Conservation (phyloP, 2,113 vertebrate species). For the Polyodon spathula region DNA sequence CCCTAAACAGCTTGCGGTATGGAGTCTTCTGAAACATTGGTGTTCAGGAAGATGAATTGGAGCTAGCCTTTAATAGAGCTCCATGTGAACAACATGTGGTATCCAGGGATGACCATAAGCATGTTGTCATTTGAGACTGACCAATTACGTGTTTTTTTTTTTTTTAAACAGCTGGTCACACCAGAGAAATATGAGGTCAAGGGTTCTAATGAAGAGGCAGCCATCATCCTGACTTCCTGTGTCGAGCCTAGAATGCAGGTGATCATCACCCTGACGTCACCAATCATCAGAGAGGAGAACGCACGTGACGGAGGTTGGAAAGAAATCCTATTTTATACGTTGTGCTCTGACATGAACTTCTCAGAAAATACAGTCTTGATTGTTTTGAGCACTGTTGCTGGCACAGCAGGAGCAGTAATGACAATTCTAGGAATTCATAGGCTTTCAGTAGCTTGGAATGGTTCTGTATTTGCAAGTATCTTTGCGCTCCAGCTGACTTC, state of each 20-base stretch:
- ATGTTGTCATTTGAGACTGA: no score
- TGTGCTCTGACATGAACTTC: slow-evolving; percentile 40
- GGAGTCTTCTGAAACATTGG: slow-evolving; percentile 26
- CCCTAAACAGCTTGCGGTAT: slow-evolving; percentile 89
- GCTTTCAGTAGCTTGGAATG: no score
- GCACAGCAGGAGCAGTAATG: slow-evolving; percentile 34
- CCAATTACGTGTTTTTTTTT: no score
- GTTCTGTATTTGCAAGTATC: no score
- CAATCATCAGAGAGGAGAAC: slow-evolving; percentile 87
- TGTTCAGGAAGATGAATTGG: slow-evolving; percentile 12
- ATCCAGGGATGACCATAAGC: no score
- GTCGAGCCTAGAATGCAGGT: slow-evolving; percentile 97
- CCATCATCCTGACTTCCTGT: slow-evolving; percentile 82
- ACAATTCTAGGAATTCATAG: no score
- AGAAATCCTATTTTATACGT: slow-evolving; percentile 23
- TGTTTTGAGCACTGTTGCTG: slow-evolving; percentile 55
- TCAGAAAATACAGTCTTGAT: neutral
- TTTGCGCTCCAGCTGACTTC: no score
- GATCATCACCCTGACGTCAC: slow-evolving; percentile 92
- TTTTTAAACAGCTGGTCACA: slow-evolving; percentile 69
- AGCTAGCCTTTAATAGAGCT: no score
- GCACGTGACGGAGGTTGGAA: slow-evolving; percentile 92
- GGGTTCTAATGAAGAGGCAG: slow-evolving; percentile 77
- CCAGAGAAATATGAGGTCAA: slow-evolving; percentile 95
- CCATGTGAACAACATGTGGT: no score